A percentile compares a stretch with the other conserved stretches of the same genome.
Conservation (phyloP, 2,797 vertebrate genomes). For the Cyclopterus lumpus region DNA sequence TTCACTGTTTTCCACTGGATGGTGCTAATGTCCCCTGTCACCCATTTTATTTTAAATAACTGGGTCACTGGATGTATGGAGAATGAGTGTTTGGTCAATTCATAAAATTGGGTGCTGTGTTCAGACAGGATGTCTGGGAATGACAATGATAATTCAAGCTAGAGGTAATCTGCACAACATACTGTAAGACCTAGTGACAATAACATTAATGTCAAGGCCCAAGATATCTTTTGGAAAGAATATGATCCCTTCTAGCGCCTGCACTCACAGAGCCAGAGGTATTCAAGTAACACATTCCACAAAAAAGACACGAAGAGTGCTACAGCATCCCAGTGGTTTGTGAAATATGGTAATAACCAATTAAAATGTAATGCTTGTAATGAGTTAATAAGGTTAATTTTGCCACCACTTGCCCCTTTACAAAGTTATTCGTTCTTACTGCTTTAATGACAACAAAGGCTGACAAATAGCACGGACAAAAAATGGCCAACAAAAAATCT, state of each 20-base stretch:
- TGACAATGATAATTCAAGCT: neutral
- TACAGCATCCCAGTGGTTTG: neutral
- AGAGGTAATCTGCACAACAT: neutral
- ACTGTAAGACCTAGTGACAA: neutral
- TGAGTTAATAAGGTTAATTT: conserved; percentile 5
- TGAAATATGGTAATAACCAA: neutral
- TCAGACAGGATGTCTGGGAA: conserved; percentile 15
- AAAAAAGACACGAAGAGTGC: neutral
- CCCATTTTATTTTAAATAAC: conserved; percentile 42
- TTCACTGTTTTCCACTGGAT: conserved; percentile 74
- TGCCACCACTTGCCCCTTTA: neutral
- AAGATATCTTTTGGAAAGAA: neutral
- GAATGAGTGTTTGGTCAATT: conserved; percentile 46
- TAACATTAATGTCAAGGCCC: neutral
- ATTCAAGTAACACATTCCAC: neutral
- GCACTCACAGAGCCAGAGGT: conserved; percentile 12
- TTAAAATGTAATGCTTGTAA: conserved; percentile 20
- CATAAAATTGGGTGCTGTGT: conserved; percentile 28
- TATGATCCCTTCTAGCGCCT: conserved; percentile 11
- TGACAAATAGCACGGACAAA: neutral
- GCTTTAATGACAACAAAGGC: neutral
- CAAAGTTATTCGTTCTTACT: neutral
- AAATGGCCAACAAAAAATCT: neutral
- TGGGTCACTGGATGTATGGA: conserved; percentile 61
- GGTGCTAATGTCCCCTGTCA: conserved; percentile 67